Conservation (phyloP, 2,113 vertebrate species). For the Clarias gariepinus region DNA sequence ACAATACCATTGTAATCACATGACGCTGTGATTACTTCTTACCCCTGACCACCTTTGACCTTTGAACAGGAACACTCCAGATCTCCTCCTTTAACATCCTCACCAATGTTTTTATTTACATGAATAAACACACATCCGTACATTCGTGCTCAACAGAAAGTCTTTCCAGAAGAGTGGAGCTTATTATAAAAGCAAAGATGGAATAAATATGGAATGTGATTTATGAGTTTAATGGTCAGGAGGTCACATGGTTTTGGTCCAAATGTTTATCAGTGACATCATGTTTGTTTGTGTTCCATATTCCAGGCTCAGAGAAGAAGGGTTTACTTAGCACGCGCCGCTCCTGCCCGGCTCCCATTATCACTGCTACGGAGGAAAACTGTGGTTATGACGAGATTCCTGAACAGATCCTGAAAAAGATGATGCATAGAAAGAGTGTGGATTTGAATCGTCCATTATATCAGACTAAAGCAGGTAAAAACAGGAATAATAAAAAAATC, state of each 20-base stretch:
- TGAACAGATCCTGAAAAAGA: not conserved
- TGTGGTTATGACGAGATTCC: not conserved
- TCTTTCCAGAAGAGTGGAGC: not conserved
- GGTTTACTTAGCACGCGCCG: not conserved
- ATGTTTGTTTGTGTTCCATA: not conserved
- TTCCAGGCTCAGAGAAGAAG: conserved; percentile 67
- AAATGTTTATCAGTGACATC: not conserved
- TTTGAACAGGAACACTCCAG: not conserved
- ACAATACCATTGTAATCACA: not conserved
- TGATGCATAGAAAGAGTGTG: not conserved
- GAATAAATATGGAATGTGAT: not conserved
- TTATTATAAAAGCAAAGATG: not conserved
- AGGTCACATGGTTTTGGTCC: not conserved
- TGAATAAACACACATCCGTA: too few species aligned
- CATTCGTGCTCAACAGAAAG: not conserved
- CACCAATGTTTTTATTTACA: not conserved
- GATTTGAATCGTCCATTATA: not conserved
- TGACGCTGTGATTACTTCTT: too few species aligned
- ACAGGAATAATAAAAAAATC: not conserved
- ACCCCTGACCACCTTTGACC: not conserved
- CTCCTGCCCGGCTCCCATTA: conserved; percentile 61
- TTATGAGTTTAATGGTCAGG: not conserved
- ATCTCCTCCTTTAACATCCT: not conserved
- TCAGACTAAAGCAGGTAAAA: conserved; percentile 4
- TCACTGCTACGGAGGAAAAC: not conserved